Conservation (phyloP, 2,113 vertebrate species). For the Gadus macrocephalus region DNA sequence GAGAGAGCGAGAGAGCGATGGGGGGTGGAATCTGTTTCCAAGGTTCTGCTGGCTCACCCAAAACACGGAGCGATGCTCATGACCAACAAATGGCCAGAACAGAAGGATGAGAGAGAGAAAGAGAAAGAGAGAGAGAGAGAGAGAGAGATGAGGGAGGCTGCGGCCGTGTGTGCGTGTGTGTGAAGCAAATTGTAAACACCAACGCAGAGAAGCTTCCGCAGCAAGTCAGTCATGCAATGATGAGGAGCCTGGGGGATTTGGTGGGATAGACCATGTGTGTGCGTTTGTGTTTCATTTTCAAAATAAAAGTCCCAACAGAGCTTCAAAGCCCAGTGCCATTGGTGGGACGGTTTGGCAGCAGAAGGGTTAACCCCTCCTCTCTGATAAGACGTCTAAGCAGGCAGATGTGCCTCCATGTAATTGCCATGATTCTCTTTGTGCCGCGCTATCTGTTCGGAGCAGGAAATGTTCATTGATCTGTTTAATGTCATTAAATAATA, state of each 20-base stretch:
- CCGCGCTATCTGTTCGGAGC: not conserved
- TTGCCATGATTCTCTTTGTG: not conserved
- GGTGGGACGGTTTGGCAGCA: slow-evolving; percentile 4
- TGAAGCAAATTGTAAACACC: slow-evolving; percentile 76
- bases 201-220: slow-evolving; percentile 80
- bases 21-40: slow-evolving; percentile 55
- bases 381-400: slow-evolving; percentile 16
- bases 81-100: slow-evolving; percentile 38
- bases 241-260: slow-evolving; percentile 41
- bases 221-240: slow-evolving; percentile 81
- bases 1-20: not conserved
- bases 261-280: not conserved
- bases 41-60: slow-evolving; percentile 58
- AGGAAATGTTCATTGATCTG: not conserved
- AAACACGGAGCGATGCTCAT: slow-evolving; percentile 58
- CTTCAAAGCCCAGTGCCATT: slow-evolving; percentile 1
- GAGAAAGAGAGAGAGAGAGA: slow-evolving; percentile 16
- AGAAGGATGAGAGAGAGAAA: slow-evolving; percentile 31
- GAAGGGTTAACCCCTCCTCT: slow-evolving; percentile 44
- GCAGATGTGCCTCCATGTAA: slow-evolving; percentile 13
- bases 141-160: slow-evolving; percentile 25
- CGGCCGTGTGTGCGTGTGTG: slow-evolving; percentile 49
- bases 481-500: not conserved
- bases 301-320: slow-evolving; percentile 51
- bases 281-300: slow-evolving; percentile 58